Base-by-base conservation (phyloP, 1,140 invertebrate species). In the Formica selysi region DNA sequence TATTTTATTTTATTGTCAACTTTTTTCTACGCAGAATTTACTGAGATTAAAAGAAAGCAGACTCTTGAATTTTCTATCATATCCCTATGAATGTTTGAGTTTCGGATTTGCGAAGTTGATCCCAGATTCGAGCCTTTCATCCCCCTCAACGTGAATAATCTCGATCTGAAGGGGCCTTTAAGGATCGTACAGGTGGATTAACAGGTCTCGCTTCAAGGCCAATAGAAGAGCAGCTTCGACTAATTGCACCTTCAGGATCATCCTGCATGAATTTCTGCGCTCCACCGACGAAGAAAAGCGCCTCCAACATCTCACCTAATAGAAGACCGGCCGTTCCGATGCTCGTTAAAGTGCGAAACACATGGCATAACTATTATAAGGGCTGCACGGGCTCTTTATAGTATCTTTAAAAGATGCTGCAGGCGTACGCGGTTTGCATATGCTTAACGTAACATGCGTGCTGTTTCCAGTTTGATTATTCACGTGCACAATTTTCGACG, bases 121-220 rank as follows among this genome's bases (percentile, higher is more conserved):
- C 73, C 36, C 36, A 41, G 73, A 76, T 76, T 76, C 36, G 73
- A 61, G 22, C 4, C 22, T 61, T 76, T 76, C 73, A 29, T 41
- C 54, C 3, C 22, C 57, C 10, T 61, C 36, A 16, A 76, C n/a
- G 26, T 41, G 54, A 76, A 76, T 76, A 76, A 76, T 76, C 29
- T 64, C 16, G 11, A 36, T 36, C 54, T 19, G 73, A 61, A 41
- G 54, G 32, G 41, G 36, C 22, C 73, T 76, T 76, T 76, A 61
- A 76, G 73, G 73, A 85, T 41, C 70, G 67, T 68, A 32, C 68
- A 64, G 41, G 51, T 54, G 61, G 76, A 76, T 76, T 89, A 76
- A 87, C 73, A 76, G 73, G 86, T 41, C 44, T 68, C 48, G 54
- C 54, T 86, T 67, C 64, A 86, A 86, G 86, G 86, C 65, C 84